These are phyloP conservation scores for Micropterix aruncella DNA, from an alignment of 2,888 invertebrate species.

Conservation along the genomic window DNA sequence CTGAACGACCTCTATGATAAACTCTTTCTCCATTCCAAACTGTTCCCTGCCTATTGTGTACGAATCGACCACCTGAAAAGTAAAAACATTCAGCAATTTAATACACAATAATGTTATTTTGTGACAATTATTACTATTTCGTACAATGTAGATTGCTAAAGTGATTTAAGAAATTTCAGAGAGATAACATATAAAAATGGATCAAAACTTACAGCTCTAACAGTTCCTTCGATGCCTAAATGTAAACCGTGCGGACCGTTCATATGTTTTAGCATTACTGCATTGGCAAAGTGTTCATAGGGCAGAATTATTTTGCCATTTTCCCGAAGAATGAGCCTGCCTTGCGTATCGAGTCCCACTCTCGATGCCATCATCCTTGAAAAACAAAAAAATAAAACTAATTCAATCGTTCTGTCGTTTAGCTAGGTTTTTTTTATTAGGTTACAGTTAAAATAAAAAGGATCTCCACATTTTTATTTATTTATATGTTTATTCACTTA, in stretches of 20 bases:
- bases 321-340: slow-evolving; percentile 66
- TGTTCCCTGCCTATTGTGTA: slow-evolving; percentile 73
- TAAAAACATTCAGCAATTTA: slow-evolving; percentile 1
- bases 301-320: slow-evolving; percentile 82
- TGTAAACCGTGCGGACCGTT: slow-evolving; percentile 78
- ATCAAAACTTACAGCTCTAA: slow-evolving; percentile 69
- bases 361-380: slow-evolving; percentile 75
- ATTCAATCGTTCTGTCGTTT: too few relatives aligned
- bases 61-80: slow-evolving; percentile 57
- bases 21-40: slow-evolving; percentile 83
- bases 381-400: slow-evolving; percentile 14
- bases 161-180: too few relatives aligned
- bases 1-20: slow-evolving; percentile 77
- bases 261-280: slow-evolving; percentile 84
- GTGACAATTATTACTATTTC: too few relatives aligned
- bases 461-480: too few relatives aligned
- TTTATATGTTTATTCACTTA: too few relatives aligned
- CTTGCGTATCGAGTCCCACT: slow-evolving; percentile 71
- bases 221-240: slow-evolving; percentile 70
- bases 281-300: slow-evolving; percentile 83
- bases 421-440: too few relatives aligned
- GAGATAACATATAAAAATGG: too few relatives aligned
- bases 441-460: too few relatives aligned
- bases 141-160: too few relatives aligned
- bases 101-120: background rate